Evolutionary conservation across 2,113 vertebrate species (phyloP).

Genomic region (Sinocyclocheilus grahami): DNA sequence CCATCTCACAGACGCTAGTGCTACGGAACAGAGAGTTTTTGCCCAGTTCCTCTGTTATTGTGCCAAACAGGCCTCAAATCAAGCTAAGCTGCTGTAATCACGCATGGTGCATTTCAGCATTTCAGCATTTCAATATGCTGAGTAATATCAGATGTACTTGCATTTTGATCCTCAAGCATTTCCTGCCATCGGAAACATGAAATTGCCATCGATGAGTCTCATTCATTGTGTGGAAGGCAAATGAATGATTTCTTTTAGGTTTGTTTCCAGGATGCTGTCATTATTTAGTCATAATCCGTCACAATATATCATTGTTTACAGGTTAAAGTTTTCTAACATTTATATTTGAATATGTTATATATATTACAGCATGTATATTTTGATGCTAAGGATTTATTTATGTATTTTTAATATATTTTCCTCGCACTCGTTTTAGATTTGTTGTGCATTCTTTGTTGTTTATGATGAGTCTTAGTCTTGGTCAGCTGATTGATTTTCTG

Average conservation of each 20-base stretch:
- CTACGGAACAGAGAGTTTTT: neutral
- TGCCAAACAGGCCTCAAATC: neutral
- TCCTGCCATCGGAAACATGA: neutral
- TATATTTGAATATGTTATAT: neutral
- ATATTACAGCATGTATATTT: neutral
- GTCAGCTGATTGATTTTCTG: neutral
- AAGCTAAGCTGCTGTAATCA: neutral
- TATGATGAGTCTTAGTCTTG: neutral
- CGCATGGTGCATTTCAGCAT: slow-evolving; percentile 4
- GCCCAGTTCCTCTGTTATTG: neutral
- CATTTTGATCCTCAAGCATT: slow-evolving; percentile 1
- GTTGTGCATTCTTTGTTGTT: neutral
- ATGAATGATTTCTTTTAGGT: slow-evolving; percentile 18
- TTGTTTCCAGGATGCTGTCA: neutral
- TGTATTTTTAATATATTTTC: neutral
- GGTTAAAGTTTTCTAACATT: neutral
- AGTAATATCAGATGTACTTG: neutral
- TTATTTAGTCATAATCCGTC: neutral
- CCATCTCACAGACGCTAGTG: neutral
- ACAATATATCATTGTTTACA: neutral
- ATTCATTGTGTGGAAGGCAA: slow-evolving; percentile 21
- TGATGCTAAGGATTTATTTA: neutral
- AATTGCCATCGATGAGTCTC: neutral
- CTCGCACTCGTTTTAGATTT: neutral
- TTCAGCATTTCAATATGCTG: neutral